These are phyloP conservation scores for Crotalus tigris DNA, from an alignment of 2,113 vertebrate genomes.

Conservation along the genomic window DNA sequence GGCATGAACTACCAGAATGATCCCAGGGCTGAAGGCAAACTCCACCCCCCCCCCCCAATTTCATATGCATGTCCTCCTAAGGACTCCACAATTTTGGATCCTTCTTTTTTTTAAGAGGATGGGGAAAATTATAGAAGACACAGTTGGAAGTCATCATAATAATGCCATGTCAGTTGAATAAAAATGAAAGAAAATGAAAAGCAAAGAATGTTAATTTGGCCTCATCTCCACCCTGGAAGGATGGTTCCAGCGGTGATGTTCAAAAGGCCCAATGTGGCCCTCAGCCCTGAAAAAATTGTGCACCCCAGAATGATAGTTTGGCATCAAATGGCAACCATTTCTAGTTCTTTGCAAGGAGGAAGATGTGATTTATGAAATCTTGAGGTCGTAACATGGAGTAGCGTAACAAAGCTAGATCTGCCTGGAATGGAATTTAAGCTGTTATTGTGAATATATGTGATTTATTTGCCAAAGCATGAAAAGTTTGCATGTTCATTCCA, in stretches of 20 bases:
- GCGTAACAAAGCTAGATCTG: not conserved
- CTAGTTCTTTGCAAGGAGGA: not conserved
- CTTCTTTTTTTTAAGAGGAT: not conserved
- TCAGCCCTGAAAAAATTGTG: not conserved
- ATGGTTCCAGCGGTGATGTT: not conserved
- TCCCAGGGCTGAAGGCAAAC: not conserved
- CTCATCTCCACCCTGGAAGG: not conserved
- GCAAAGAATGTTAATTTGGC: not conserved
- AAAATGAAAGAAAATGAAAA: not conserved
- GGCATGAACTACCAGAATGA: not conserved
- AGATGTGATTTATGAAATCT: not conserved
- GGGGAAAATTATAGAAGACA: not conserved
- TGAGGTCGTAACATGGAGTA: not conserved
- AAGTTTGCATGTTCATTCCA: slow-evolving; percentile 1
- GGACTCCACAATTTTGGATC: not conserved
- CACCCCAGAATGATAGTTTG: not conserved
- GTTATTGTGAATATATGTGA: not conserved
- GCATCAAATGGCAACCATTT: not conserved
- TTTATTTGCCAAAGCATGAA: not conserved
- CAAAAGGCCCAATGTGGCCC: not conserved
- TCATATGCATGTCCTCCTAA: too few relatives aligned
- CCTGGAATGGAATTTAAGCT: not conserved
- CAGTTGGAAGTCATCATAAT: not conserved
- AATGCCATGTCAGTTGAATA: not conserved
- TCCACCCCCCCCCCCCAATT: not conserved